Evolutionary conservation across 2,888 invertebrate genomes (phyloP), one percentile per base, ranked within the genome.

Genomic region (Pasiphila rectangulata): DNA sequence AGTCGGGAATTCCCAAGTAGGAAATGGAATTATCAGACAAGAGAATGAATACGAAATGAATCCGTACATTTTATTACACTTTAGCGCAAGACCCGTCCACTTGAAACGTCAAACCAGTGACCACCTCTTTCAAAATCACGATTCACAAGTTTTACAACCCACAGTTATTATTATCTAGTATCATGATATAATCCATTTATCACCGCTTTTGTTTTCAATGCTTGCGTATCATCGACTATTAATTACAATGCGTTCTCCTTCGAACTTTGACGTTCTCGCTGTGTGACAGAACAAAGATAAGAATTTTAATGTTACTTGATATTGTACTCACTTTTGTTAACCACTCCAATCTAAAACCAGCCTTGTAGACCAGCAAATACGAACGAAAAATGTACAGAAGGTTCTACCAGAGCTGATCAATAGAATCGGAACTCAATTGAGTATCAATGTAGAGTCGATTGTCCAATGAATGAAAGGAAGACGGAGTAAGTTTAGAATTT

Each of bases 201-300:
- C 87, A 88, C 79, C 64, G 82, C 84, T 84, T 87, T 88, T 88
- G 88, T 87, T 87, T 88, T 87, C 87, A 83, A 85, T 83, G 82
- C 84, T 79, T 69, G 81, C 82, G 82, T 86, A 87, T 87, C 88
- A 86, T 85, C 84, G 83, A 81, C 87, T 86, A 88, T 88, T 87
- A 88, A 87, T 88, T 88, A 87, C 81, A 77, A 80, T 84, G 77
- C 84, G 82, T 83, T 85, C 84, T 75, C 83, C 84, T 86, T 85
- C 85, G 80, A 86, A 85, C 79, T 86, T 87, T 88, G 88, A 87
- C 85, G 87, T 86, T 81, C 83, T 82, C 73, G 79, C 83, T 80
- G 79, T 86, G 86, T 87, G 88, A 87, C 88, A 87, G 86, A 83
- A 73, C 75, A 79, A 73, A 84, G 88, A 88, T 88, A 88, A 87